Conservation (phyloP, 1,140 invertebrate species). For the Drosophila nigromelanica region DNA sequence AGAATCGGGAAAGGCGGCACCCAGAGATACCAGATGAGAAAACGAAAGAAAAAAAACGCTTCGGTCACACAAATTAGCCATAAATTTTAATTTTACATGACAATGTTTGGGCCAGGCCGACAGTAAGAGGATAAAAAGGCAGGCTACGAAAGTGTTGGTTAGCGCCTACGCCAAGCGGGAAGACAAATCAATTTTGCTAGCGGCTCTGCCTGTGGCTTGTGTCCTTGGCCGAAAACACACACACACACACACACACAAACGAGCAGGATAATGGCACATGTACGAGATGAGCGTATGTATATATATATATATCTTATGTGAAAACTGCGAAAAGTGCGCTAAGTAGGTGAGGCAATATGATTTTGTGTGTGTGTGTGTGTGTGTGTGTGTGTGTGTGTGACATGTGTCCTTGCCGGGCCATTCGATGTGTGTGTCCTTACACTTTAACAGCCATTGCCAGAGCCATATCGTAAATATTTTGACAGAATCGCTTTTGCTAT, state of each 20-base stretch:
- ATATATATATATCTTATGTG: conserved; percentile 39
- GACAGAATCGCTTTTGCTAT: conserved; percentile 80
- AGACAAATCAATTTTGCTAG: conserved; percentile 51
- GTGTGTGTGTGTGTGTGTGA: conserved; percentile 19
- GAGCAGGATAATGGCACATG: conserved; percentile 38
- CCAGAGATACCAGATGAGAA: conserved; percentile 9
- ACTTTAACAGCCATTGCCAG: conserved; percentile 65
- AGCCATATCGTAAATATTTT: conserved; percentile 81
- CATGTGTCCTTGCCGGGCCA: conserved; percentile 31
- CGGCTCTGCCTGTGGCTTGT: conserved; percentile 14
- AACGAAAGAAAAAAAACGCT: conserved; percentile 9
- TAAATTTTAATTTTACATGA: conserved; percentile 83
- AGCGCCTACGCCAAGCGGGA: conserved; percentile 36
- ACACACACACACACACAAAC: background rate
- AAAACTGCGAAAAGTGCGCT: conserved; percentile 47
- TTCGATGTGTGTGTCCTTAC: conserved; percentile 46
- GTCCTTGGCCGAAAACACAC: conserved; percentile 52
- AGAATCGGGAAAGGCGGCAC: conserved; percentile 38
- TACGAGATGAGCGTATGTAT: conserved; percentile 39
- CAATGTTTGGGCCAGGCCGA: conserved; percentile 48
- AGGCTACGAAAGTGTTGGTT: conserved; percentile 12
- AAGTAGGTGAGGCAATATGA: conserved; percentile 51
- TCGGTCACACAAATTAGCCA: conserved; percentile 77
- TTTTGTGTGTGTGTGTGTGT: conserved; percentile 19
- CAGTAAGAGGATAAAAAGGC: conserved; percentile 27